Conservation (phyloP, 2,113 vertebrate species). For the Hydropotes inermis region DNA sequence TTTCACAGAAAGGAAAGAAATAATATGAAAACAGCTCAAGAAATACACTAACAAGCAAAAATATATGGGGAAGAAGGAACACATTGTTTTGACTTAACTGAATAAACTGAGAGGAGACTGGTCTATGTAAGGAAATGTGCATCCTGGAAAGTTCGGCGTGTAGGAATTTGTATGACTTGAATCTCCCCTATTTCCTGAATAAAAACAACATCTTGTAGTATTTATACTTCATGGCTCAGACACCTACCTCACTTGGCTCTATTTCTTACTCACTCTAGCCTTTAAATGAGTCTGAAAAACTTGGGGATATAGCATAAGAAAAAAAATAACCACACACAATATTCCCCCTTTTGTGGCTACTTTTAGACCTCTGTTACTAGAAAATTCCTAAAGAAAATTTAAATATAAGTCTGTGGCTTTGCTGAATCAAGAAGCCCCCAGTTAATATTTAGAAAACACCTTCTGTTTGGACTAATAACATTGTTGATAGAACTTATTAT, state of each 20-base stretch:
- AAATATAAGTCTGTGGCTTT: constrained; percentile 63
- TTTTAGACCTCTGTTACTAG: constrained; percentile 35
- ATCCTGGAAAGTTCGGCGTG: constrained; percentile 46
- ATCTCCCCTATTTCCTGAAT: constrained; percentile 55
- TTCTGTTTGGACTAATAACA: constrained; percentile 58
- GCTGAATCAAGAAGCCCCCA: constrained; percentile 48
- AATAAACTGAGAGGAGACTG: constrained; percentile 56
- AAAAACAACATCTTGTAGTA: constrained; percentile 58
- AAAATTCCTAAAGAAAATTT: constrained; percentile 68
- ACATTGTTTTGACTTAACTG: constrained; percentile 53
- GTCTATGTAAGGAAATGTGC: constrained; percentile 40
- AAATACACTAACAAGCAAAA: constrained; percentile 79
- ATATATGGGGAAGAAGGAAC: constrained; percentile 46
- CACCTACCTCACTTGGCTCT: constrained; percentile 53
- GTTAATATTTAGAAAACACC: constrained; percentile 63
- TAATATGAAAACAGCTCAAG: constrained; percentile 79
- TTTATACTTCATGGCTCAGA: constrained; percentile 63
- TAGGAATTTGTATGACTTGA: constrained; percentile 60
- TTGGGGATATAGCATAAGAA: constrained; percentile 55
- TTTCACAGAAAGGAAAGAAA: constrained; percentile 84
- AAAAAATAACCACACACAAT: constrained; percentile 43
- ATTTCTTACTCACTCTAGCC: constrained; percentile 53
- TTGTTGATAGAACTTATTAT: constrained; percentile 65
- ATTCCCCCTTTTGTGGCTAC: constrained; percentile 54
- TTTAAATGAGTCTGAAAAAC: constrained; percentile 72